These are phyloP conservation scores for Dascillus cervinus DNA, from an alignment of 2,888 invertebrate genomes.

Conservation along the genomic window DNA sequence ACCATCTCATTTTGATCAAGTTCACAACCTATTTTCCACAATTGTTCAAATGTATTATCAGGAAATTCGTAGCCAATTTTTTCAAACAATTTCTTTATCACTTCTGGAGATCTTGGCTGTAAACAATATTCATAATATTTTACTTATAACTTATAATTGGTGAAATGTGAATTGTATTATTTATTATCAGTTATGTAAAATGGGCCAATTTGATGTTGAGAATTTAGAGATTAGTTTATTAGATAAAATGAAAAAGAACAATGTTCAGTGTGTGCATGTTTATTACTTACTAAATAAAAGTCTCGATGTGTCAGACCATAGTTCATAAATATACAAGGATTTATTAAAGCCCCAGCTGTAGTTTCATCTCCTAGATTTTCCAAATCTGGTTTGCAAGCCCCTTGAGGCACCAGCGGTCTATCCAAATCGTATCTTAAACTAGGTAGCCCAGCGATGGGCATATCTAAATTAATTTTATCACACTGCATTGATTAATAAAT, in stretches of 20 bases:
- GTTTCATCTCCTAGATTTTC: slow-evolving; percentile 34
- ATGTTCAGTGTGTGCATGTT: too few relatives aligned
- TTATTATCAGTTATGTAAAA: too few relatives aligned
- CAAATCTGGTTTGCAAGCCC: slow-evolving; percentile 29
- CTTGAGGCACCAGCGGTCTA: slow-evolving; percentile 24
- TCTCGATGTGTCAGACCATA: slow-evolving; percentile 40
- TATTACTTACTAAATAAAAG: slow-evolving; percentile 36
- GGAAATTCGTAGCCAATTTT: slow-evolving; percentile 46
- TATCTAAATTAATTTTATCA: too few relatives aligned
- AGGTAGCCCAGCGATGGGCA: slow-evolving; percentile 30
- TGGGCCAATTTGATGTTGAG: too few relatives aligned
- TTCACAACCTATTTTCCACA: slow-evolving; percentile 48
- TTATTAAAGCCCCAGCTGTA: slow-evolving; percentile 33
- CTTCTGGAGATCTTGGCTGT: slow-evolving; percentile 32
- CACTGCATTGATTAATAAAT: too few relatives aligned
- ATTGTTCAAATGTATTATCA: slow-evolving; percentile 42
- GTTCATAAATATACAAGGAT: slow-evolving; percentile 42
- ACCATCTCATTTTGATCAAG: slow-evolving; percentile 47
- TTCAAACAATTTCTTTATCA: slow-evolving; percentile 46
- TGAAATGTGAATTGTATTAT: too few relatives aligned
- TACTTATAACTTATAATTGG: too few relatives aligned
- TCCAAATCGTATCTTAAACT: slow-evolving; percentile 27
- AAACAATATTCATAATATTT: too few relatives aligned
- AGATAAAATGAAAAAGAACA: too few relatives aligned
- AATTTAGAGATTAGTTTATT: too few relatives aligned